Evolutionary conservation across 1,140 invertebrate genomes (phyloP).

Genomic region (Dendrolimus punctatus): DNA sequence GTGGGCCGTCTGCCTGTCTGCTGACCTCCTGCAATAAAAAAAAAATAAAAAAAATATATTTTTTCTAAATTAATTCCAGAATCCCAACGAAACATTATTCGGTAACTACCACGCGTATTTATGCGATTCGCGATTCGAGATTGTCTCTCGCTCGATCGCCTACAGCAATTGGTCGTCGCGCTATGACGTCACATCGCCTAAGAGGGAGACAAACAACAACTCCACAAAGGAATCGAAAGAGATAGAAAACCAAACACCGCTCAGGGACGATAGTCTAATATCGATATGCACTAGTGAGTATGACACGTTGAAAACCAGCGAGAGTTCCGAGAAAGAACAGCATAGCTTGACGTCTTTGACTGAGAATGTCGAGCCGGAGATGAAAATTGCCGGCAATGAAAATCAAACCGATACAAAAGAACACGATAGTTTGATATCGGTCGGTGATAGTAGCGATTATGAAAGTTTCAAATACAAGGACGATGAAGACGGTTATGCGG

Average conservation of each 20-base stretch:
- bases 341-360: conserved; percentile 44
- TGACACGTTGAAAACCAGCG: conserved; percentile 53
- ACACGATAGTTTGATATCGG: conserved; percentile 78
- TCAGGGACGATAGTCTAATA: conserved; percentile 54
- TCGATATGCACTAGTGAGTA: conserved; percentile 56
- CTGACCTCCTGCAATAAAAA: no score
- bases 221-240: conserved; percentile 47
- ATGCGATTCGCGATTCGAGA: conserved; percentile 84
- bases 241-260: conserved; percentile 25
- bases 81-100: conserved; percentile 74
- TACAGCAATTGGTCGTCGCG: conserved; percentile 84
- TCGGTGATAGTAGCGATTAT: conserved; percentile 88
- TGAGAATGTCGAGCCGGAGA: conserved; percentile 5
- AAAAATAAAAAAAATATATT: not conserved
- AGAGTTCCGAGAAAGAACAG: conserved; percentile 56
- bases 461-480: conserved; percentile 84
- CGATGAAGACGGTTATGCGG: conserved; percentile 68
- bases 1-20: no score
- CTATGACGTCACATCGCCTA: conserved; percentile 77
- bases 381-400: conserved; percentile 3
- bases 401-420: conserved; percentile 24
- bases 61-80: conserved; percentile 31
- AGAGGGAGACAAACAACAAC: conserved; percentile 55
- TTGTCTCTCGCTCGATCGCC: conserved; percentile 80
- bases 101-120: conserved; percentile 89